These are phyloP conservation scores for Bos javanicus DNA, from an alignment of 2,113 vertebrate species.

Conservation along the genomic window DNA sequence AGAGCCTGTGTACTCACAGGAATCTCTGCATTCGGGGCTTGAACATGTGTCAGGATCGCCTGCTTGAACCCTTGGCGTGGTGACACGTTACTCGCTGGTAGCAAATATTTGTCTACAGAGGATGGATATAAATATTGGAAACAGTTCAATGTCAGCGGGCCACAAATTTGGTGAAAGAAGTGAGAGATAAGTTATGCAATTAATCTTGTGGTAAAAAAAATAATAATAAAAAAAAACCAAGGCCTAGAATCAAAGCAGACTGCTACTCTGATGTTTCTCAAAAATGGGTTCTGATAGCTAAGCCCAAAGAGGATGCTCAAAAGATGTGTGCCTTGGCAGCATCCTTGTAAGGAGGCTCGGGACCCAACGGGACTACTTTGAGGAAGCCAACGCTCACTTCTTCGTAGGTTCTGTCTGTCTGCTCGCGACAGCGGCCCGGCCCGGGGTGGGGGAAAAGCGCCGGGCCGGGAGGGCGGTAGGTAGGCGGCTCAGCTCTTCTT, in stretches of 20 bases:
- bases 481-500: conserved; percentile 79
- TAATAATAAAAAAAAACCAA: neutral
- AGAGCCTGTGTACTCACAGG: neutral
- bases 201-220: neutral
- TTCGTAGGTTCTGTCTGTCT: neutral
- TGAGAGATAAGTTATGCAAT: neutral
- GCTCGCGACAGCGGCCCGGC: neutral
- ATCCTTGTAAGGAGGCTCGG: neutral
- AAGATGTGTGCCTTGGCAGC: neutral
- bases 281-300: neutral
- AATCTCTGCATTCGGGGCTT: neutral
- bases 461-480: neutral
- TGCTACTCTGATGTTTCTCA: neutral
- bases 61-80: neutral
- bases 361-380: neutral
- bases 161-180: neutral
- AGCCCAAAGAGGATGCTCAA: neutral
- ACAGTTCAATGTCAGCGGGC: neutral
- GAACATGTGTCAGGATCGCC: neutral
- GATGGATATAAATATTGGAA: neutral
- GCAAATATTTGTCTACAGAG: neutral
- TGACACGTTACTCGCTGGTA: neutral
- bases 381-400: neutral
- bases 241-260: neutral
- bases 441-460: accelerated